A percentile compares a stretch with the other conserved stretches of the same genome.
Evolutionary conservation across 2,113 vertebrate species (phyloP).

Genomic region (Lontra canadensis): DNA sequence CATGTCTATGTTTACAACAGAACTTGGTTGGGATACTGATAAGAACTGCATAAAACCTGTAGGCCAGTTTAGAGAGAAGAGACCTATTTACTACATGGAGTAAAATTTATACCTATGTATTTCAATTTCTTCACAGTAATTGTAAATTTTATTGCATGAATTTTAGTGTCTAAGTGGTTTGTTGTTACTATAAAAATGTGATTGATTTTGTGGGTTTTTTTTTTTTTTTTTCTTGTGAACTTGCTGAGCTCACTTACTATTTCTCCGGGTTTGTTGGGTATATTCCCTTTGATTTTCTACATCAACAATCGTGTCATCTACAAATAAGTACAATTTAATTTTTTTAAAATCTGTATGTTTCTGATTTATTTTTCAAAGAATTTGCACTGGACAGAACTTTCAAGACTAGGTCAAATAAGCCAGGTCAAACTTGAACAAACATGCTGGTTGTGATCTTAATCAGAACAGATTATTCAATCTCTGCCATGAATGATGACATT

Average conservation of each 20-base stretch:
- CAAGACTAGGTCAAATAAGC: not conserved
- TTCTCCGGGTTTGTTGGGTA: not conserved
- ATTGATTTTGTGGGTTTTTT: not conserved
- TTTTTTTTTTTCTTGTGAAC: not conserved
- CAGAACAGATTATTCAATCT: not conserved
- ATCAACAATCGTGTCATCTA: not conserved
- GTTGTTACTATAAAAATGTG: not conserved
- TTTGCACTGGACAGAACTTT: not conserved
- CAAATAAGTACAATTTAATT: not conserved
- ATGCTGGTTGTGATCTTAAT: no score
- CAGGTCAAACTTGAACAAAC: not conserved
- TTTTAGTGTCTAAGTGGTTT: not conserved
- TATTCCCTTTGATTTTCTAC: not conserved
- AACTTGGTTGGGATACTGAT: not conserved
- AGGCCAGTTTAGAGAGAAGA: not conserved
- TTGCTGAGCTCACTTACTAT: not conserved
- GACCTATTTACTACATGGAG: not conserved
- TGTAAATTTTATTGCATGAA: not conserved
- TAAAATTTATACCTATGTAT: not conserved
- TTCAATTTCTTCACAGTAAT: not conserved
- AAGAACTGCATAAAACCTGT: not conserved
- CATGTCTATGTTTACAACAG: not conserved
- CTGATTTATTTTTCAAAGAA: not conserved
- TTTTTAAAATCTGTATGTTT: not conserved
- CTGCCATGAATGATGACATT: not conserved